Evolutionary conservation across 1,140 invertebrate genomes (phyloP).

Genomic region (Eulimnadia texana): DNA sequence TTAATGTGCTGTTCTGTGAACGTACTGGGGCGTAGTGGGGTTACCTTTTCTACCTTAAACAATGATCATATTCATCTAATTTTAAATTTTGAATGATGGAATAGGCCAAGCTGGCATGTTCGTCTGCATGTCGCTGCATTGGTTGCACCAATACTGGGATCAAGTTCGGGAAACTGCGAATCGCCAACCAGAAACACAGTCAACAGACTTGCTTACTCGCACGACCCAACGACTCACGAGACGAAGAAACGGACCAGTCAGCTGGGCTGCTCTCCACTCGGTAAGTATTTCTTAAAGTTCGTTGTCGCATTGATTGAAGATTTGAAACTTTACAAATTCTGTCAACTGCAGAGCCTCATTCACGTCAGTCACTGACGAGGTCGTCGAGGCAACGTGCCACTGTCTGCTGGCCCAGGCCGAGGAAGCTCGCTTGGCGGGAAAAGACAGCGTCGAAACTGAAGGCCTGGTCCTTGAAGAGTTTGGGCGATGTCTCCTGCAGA

Average conservation of each 20-base stretch:
- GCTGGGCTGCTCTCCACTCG: background rate
- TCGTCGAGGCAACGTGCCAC: slow-evolving; percentile 88
- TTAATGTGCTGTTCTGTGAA: too few relatives aligned
- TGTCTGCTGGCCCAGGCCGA: slow-evolving; percentile 85
- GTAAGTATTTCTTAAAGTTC: background rate
- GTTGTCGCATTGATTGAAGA: background rate
- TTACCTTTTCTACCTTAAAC: too few relatives aligned
- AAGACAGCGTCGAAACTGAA: slow-evolving; percentile 58
- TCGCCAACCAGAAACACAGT: background rate
- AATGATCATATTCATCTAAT: too few relatives aligned
- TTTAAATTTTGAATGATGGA: too few relatives aligned
- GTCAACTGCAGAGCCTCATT: slow-evolving; percentile 53
- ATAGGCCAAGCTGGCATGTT: slow-evolving; percentile 98
- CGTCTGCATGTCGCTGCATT: slow-evolving; percentile 88
- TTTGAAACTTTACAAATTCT: background rate
- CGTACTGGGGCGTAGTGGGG: too few relatives aligned
- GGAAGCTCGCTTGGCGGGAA: slow-evolving; percentile 53
- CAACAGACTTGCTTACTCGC: background rate
- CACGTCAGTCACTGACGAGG: slow-evolving; percentile 77
- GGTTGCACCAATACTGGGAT: slow-evolving; percentile 82
- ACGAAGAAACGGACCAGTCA: background rate
- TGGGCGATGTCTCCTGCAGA: slow-evolving; percentile 77
- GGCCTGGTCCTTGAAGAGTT: slow-evolving; percentile 83
- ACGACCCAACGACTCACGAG: background rate
- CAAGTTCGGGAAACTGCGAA: background rate